Evolutionary conservation across 2,113 vertebrate species (phyloP).

Genomic region (Myotis brandtii): DNA sequence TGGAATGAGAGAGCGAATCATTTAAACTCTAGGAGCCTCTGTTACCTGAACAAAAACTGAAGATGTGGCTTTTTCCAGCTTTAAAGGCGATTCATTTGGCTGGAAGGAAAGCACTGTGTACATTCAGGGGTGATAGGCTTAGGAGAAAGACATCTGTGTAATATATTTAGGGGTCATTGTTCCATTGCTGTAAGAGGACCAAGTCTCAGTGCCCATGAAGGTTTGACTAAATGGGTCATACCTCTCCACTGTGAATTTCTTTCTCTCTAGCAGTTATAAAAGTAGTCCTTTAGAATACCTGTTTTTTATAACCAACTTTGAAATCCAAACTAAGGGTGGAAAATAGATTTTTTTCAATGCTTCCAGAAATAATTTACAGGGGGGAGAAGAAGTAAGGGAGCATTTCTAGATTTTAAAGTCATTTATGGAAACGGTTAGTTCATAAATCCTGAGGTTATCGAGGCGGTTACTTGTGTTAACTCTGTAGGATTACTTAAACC

Average conservation of each 20-base stretch:
- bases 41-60: slow-evolving; percentile 16
- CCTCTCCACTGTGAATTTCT: slow-evolving; percentile 79
- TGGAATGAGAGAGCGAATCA: background rate
- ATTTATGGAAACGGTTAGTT: slow-evolving; percentile 32
- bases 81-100: slow-evolving; percentile 33
- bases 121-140: slow-evolving; percentile 65
- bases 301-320: slow-evolving; percentile 76
- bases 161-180: slow-evolving; percentile 73
- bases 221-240: slow-evolving; percentile 78
- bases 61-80: background rate
- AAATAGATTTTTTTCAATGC: slow-evolving; percentile 62
- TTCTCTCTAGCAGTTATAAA: slow-evolving; percentile 59
- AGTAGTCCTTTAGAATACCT: slow-evolving; percentile 68
- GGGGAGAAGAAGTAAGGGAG: background rate
- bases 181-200: slow-evolving; percentile 35
- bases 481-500: background rate
- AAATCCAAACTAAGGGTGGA: slow-evolving; percentile 70
- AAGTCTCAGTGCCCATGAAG: slow-evolving; percentile 50
- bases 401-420: slow-evolving; percentile 62
- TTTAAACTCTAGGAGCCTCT: slow-evolving; percentile 27
- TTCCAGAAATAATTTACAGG: slow-evolving; percentile 67
- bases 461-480: background rate
- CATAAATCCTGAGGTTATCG: background rate
- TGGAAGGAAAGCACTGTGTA: slow-evolving; percentile 52
- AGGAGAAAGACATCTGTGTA: slow-evolving; percentile 61